Base-by-base conservation (phyloP, 2,888 invertebrate genomes). In the Loripinus fragilis region DNA sequence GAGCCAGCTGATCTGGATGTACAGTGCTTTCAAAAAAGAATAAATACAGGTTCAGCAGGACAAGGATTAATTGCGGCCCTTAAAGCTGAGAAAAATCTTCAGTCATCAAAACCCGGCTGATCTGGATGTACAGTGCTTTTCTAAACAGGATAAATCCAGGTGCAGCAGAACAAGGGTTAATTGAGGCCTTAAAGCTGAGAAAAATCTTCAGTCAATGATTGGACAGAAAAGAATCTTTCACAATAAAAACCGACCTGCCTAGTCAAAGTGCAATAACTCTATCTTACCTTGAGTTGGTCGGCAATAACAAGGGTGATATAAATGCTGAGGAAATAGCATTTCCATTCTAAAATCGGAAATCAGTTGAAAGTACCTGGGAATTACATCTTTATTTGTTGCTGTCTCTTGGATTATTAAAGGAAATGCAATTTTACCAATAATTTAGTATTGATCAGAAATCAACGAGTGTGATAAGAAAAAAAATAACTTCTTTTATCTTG, bases 281-380 rank as follows among this genome's bases (percentile, higher is more conserved):
- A 60, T 60, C 30, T 33, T 33, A 33, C 33, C 30, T 60, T 60
- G 23, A 60, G 33, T 30, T 28, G 33, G 2, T 60, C 60, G 30
- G 33, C 33, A 60, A 60, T 60, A 33, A 60, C 60, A 17, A 33
- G 33, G 60, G 17, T 23, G 33, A 60, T 60, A 60, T 60, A 12
- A 60, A 60, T 60, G 28, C 2, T 8, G 28, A 12, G 33, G 33
- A 60, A 60, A 60, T 60, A 60, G 3, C 3, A 60, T 33, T 60
- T 60, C 33, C 17, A 33, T 60, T 30, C 33, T 28, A 60, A 60
- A n/a, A 60, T 60, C 33, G 60, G 60, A 60, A 60, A 60, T 60
- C 33, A 25, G 28, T 10, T 60, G 23, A 25, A 12, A 28, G 60
- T 60, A 33, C 23, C 60, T 60, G 10, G 33, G 55, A 33, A 33